Conservation (phyloP, 1,140 invertebrate genomes). For the Saxidomus purpurata region DNA sequence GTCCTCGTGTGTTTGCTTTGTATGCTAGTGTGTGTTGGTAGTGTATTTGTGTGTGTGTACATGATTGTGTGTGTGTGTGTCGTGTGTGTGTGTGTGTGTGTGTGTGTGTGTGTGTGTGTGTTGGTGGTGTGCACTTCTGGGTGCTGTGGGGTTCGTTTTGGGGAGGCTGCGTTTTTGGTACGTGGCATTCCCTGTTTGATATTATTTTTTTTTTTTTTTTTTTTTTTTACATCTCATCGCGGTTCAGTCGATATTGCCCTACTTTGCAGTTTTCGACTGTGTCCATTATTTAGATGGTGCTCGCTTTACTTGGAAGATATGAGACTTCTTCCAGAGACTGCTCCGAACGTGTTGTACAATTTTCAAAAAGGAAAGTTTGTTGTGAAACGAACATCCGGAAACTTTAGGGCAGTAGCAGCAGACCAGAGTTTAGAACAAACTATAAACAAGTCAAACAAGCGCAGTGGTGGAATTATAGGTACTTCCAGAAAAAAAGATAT, state of each 20-base stretch:
- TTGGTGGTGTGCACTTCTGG: no score
- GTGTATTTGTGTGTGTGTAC: no score
- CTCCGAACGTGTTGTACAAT: neutral
- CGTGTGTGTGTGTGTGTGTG: no score
- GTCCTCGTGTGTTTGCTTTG: no score
- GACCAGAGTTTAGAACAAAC: conserved; percentile 14
- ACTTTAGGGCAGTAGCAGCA: conserved; percentile 28
- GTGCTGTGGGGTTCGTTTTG: no score
- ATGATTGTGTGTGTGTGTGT: no score
- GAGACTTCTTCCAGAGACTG: conserved; percentile 26
- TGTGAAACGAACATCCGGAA: conserved; percentile 15
- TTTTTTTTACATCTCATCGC: conserved; percentile 1
- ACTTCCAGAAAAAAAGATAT: conserved; percentile 30
- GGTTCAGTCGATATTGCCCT: conserved; percentile 16
- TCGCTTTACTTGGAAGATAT: conserved; percentile 48
- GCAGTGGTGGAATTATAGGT: conserved; percentile 38
- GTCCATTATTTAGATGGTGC: conserved; percentile 39
- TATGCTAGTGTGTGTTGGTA: no score
- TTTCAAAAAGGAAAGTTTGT: conserved; percentile 35
- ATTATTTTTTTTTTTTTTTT: no score
- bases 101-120: no score
- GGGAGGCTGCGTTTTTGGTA: no score
- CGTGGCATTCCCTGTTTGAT: no score
- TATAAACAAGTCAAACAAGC: conserved; percentile 22
- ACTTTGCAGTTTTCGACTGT: conserved; percentile 14